Evolutionary conservation across 2,113 vertebrate genomes (phyloP).

Genomic region (Hystrix brachyura): DNA sequence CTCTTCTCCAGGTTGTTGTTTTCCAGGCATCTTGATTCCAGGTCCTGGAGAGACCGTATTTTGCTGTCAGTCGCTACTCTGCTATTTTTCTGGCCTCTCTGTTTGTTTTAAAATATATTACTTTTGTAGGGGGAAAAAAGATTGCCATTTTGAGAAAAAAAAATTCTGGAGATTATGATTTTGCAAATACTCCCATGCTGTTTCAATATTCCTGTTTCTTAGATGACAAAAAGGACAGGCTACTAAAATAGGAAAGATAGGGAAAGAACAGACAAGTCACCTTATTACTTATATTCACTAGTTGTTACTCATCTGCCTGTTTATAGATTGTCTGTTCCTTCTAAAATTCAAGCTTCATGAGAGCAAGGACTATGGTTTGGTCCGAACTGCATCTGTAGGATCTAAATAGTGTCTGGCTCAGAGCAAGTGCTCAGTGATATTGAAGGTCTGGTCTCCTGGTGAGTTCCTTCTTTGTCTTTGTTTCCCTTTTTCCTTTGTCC

Average conservation of each 20-base stretch:
- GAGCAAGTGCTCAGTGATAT: not conserved
- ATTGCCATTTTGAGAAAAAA: constrained; percentile 8
- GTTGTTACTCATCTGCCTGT: not conserved
- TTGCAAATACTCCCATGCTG: not conserved
- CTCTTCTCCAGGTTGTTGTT: not conserved
- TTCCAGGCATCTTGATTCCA: not conserved
- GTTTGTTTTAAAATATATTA: constrained; percentile 24
- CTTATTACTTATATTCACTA: not conserved
- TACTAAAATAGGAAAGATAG: not conserved
- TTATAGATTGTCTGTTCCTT: constrained; percentile 33
- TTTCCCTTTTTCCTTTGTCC: not conserved
- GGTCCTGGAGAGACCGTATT: not conserved
- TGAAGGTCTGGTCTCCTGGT: not conserved
- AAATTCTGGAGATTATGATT: not conserved
- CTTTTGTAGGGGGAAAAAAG: not conserved
- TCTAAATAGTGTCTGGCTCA: constrained; percentile 10
- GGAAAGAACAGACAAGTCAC: not conserved
- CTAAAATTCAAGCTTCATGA: not conserved
- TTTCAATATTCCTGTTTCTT: constrained; percentile 37
- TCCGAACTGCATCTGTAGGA: not conserved
- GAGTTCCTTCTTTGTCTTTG: not conserved
- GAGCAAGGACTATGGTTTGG: not conserved
- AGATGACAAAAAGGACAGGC: not conserved
- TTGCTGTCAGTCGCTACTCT: not conserved
- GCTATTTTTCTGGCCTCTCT: not conserved